Conservation (phyloP, 2,113 vertebrate species). For the Passer montanus region DNA sequence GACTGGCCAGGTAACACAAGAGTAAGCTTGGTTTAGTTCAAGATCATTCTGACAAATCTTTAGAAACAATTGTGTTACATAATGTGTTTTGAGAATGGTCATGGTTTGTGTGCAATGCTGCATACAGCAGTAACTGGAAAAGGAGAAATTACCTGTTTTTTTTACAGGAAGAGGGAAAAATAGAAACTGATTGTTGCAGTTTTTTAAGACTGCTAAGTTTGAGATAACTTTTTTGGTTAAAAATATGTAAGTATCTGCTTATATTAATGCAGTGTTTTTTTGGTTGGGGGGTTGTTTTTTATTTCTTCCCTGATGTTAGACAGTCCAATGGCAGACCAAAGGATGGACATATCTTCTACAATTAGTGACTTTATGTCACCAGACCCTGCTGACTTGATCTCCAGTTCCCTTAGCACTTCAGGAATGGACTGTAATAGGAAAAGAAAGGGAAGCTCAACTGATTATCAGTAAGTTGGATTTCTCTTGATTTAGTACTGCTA, state of each 20-base stretch:
- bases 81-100: not conserved
- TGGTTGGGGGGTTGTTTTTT: not conserved
- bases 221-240: not conserved
- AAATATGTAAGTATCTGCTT: not conserved
- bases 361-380: conserved; percentile 99
- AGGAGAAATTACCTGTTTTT: not conserved
- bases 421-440: conserved; percentile 95
- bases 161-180: not conserved
- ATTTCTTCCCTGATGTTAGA: conserved; percentile 61
- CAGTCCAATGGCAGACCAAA: conserved; percentile 99
- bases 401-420: conserved; percentile 88
- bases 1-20: not conserved
- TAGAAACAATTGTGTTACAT: not conserved
- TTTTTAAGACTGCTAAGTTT: not conserved
- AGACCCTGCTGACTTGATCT: conserved; percentile 91
- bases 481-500: not conserved
- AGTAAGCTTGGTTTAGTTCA: not conserved
- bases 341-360: conserved; percentile 99
- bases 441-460: conserved; percentile 94
- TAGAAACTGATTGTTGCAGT: not conserved
- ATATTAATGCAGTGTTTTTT: not conserved
- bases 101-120: not conserved
- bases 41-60: not conserved
- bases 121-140: not conserved
- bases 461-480: conserved; percentile 90